Evolutionary conservation across 2,113 vertebrate species (phyloP).

Genomic region (Paratilapia polleni): DNA sequence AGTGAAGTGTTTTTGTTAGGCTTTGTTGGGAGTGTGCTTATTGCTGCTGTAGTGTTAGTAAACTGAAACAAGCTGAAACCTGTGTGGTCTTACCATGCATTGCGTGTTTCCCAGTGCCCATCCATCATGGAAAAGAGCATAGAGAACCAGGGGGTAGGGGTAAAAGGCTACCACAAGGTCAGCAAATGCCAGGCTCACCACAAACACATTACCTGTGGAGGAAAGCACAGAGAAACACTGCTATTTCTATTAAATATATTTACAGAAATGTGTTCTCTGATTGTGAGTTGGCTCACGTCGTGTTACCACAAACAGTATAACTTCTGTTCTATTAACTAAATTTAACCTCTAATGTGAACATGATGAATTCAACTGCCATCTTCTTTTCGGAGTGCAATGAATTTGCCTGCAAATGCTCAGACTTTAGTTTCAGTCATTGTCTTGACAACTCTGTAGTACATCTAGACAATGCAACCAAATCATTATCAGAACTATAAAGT

Average conservation of each 20-base stretch:
- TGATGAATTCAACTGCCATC: neutral
- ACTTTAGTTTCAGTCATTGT: neutral
- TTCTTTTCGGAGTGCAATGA: neutral
- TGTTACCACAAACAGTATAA: neutral
- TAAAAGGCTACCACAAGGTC: constrained; percentile 93
- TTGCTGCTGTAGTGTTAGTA: neutral
- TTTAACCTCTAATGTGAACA: neutral
- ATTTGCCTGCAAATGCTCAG: neutral
- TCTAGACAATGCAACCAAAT: neutral
- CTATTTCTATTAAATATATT: neutral
- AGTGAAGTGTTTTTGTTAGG: neutral
- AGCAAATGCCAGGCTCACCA: constrained; percentile 91
- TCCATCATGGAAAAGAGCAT: constrained; percentile 89
- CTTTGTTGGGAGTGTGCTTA: neutral
- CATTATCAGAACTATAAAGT: neutral
- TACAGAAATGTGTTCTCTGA: neutral
- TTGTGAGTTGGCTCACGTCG: neutral
- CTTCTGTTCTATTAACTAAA: neutral
- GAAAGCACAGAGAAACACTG: constrained; percentile 43
- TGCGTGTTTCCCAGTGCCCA: constrained; percentile 89
- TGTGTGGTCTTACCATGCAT: constrained; percentile 82
- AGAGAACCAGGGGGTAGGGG: constrained; percentile 89
- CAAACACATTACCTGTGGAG: constrained; percentile 89
- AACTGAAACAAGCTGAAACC: neutral
- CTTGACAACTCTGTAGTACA: neutral